Base-by-base conservation (phyloP, 1,140 invertebrate genomes). In the Atta colombica region DNA sequence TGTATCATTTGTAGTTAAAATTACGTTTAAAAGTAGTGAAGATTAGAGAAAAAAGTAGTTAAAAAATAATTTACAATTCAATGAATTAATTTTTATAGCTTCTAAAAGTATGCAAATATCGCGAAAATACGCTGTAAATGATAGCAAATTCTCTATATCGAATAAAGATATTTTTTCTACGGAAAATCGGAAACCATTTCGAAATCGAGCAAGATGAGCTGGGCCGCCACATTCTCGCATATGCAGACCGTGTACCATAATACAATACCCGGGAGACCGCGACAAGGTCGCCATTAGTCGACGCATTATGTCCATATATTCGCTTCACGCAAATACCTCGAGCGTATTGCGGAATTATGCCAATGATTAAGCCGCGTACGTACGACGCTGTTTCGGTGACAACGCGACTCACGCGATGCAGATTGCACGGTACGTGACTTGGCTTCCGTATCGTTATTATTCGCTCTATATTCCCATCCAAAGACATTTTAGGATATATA, bases 271-370 rank as follows among this genome's bases (percentile, higher is more conserved):
- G 60, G 58, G 89, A 88, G 86, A 89, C 53, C 82, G 28, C 77
- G 80, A 81, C 84, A 88, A 90, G 89, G 87, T 91, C 85, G 81
- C 77, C 81, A 89, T 89, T 86, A 85, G 77, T 66, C 49, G 65
- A 60, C 60, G 77, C 65, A 90, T 90, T 90, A 90, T 90, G 85
- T 51, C 88, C 72, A 58, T 63, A 61, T 86, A 87, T 90, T 86
- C 85, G 88, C 85, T 87, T 74, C 60, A 28, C 60, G 75, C 71
- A 87, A 69, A 63, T 85, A 77, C 18, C 61, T 86, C 77, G 63
- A 84, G 58, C 53, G 77, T 81, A 80, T 91, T 90, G 90, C 65
- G 84, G 77, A 87, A 91, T 90, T 91, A 65, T 84, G 69, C 65
- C 78, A 71, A 80, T 90, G 86, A 90, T 90, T 87, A 89, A 90